Evolutionary conservation across 1,140 invertebrate species (phyloP), one percentile per base, ranked within the genome.

Genomic region (Macrocentrus cingulum): DNA sequence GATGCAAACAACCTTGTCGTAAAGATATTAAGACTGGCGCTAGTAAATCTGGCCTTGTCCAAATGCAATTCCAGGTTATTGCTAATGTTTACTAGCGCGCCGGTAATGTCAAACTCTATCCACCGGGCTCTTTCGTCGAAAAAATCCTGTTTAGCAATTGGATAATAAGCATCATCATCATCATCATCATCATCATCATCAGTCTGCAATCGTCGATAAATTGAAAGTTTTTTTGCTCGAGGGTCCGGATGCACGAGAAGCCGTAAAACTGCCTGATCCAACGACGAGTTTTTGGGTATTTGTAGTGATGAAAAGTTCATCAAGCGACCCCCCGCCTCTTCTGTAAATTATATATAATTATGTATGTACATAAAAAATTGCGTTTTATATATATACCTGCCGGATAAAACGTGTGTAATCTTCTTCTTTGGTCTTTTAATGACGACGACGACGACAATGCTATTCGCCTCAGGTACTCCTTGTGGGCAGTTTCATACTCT

Each of bases 91-190:
- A 67, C 64, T 8, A 67, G 72, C 1, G 68, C 62, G 1, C 69
- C 69, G n/a, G 82, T 84, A 0, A 82, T 74, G 63, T 86, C 84
- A 3, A 85, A 71, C 57, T 85, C 83, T 4, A 83, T 68, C 84
- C 84, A 85, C 50, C 62, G 60, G 0, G 71, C 37, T 6, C 58
- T 56, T 13, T 13, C 54, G 19, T n/a, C n/a, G n/a, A n/a, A n/a
- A n/a, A n/a, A n/a, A n/a, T n/a, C n/a, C n/a, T n/a, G n/a, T n/a
- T n/a, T n/a, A n/a, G n/a, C n/a, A n/a, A n/a, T n/a, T n/a, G n/a
- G n/a, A n/a, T n/a, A n/a, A n/a, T n/a, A n/a, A n/a, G n/a, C n/a
- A n/a, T n/a, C n/a, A n/a, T n/a, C n/a, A n/a, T n/a, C n/a, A n/a
- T n/a, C n/a, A n/a, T n/a, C n/a, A n/a, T n/a, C n/a, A n/a, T n/a